These are phyloP conservation scores for Gonioctena quinquepunctata DNA, from an alignment of 1,140 invertebrate species.

Conservation along the genomic window DNA sequence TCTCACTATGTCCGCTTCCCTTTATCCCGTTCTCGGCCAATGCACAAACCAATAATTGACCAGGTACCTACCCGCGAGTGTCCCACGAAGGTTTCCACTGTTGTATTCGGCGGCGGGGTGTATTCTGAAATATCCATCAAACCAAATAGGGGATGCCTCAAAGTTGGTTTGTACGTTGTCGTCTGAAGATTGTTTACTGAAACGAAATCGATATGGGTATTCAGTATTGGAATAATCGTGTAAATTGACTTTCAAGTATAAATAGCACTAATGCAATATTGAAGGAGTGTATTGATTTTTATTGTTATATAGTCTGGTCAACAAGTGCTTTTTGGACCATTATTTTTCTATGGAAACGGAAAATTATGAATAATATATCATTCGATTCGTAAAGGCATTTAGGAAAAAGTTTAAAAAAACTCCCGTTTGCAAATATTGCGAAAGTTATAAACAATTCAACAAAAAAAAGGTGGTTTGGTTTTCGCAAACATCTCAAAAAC, in stretches of 20 bases:
- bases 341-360: too few species aligned
- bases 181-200: slow-evolving; percentile 62
- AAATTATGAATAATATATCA: not conserved
- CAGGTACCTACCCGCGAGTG: slow-evolving; percentile 60
- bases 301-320: too few species aligned
- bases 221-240: not conserved
- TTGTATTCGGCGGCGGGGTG: slow-evolving; percentile 53
- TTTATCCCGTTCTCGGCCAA: not conserved
- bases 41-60: not conserved
- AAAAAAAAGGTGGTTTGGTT: too few species aligned
- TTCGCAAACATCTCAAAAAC: too few species aligned
- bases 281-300: not conserved
- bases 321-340: too few species aligned
- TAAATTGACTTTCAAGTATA: slow-evolving; percentile 7
- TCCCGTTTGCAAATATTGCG: too few species aligned
- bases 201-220: slow-evolving; percentile 40
- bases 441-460: too few species aligned
- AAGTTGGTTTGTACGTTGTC: slow-evolving; percentile 45
- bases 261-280: not conserved
- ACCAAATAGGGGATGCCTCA: slow-evolving; percentile 54
- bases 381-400: not conserved
- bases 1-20: too few species aligned
- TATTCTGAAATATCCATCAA: slow-evolving; percentile 57
- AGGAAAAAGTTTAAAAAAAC: too few species aligned
- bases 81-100: slow-evolving; percentile 58